Base-by-base conservation (phyloP, 2,113 vertebrate species). In the Vidua chalybeata region DNA sequence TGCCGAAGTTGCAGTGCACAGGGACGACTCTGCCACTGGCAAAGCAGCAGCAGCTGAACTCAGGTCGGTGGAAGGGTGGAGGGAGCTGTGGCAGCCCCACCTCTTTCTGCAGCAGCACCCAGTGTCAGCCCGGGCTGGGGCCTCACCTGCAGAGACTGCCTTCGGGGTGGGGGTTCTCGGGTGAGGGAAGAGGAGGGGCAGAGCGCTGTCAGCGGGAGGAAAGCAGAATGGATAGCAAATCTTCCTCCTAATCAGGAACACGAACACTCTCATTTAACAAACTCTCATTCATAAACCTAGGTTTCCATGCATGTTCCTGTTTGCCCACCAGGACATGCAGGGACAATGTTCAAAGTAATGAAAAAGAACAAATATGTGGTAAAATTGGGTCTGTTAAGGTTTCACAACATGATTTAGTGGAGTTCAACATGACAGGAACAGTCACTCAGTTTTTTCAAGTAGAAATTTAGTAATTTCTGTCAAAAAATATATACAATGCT, bases 71-170 rank as follows among this genome's bases (percentile, higher is more conserved):
- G 51, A 54, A 91, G 61, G 73, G 71, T 51, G 76, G 87, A 71
- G 55, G 76, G 41, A 54, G 86, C 78, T 23, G 63, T 74, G 81
- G 85, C 81, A 95, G 94, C 90, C 89, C 93, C 96, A 84, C 96
- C 97, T 96, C 95, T 26, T 26, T 21, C 49, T 49, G 87, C 94
- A 93, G 94, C 90, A 61, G 45, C 61, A 21, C 81, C 9, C 43
- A 69, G 54, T 23, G 63, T 11, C 87, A 87, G 66, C 88, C 26
- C 23, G 9, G 62, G 46, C 82, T 75, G 84, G 73, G 78, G 49
- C 55, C 85, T 55, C 83, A 86, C 85, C 85, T 51, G 49, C 3
- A 54, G 17, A 26, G 13, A 2, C 59, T 27, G 86, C 5, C 5
- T 7, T 19, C 7, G 8, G 5, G 6, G 3, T 6, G 20, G 9